Evolutionary conservation across 2,113 vertebrate species (phyloP).

Genomic region (Urocynchramus pylzowi): DNA sequence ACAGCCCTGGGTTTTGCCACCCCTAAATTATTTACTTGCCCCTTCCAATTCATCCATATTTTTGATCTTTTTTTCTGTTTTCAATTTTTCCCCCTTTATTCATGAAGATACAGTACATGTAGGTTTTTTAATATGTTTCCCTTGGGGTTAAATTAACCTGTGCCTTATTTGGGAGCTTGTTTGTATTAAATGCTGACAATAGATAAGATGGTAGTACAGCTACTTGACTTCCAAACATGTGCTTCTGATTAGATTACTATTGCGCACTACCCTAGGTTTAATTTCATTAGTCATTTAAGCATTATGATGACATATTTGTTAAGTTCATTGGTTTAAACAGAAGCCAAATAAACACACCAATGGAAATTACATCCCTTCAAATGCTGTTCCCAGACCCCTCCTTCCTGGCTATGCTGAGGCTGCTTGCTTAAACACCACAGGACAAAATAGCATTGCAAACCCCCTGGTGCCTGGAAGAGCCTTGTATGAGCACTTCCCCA

Average conservation of each 20-base stretch:
- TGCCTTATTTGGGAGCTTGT: not conserved
- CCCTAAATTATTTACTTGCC: not conserved
- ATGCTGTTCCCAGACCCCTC: not conserved
- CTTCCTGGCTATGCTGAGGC: not conserved
- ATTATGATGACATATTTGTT: not conserved
- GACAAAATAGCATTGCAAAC: not conserved
- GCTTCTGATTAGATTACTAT: not conserved
- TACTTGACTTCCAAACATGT: not conserved
- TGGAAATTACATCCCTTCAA: not conserved
- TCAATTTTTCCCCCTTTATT: not conserved
- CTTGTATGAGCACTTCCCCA: not conserved
- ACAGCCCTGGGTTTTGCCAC: not conserved
- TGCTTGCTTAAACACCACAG: not conserved
- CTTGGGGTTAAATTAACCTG: not conserved
- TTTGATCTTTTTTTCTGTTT: not conserved
- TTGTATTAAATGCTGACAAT: not conserved
- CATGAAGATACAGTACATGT: not conserved
- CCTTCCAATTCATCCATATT: not conserved
- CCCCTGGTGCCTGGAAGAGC: not conserved
- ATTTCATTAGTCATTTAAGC: not conserved
- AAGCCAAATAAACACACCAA: not conserved
- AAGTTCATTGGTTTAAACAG: not conserved
- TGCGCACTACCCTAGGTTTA: not conserved
- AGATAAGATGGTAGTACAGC: not conserved
- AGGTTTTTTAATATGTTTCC: not conserved